Evolutionary conservation across 2,113 vertebrate genomes (phyloP), one percentile per base, ranked within the genome.

Genomic region (Peromyscus leucopus): DNA sequence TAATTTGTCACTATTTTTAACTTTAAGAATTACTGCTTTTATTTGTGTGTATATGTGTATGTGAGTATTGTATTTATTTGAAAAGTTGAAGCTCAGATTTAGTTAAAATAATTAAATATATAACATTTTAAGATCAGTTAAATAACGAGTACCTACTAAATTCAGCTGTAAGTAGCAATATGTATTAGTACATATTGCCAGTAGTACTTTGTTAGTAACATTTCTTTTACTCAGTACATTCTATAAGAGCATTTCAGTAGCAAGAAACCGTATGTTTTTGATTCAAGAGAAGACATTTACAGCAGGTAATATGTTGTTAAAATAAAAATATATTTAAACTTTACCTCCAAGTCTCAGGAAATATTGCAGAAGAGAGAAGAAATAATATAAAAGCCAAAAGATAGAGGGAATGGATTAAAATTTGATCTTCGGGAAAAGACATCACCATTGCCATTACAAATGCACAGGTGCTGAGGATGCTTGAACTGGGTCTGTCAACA

Each of bases 241-340:
- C 91, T 82, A 65, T 51, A 90, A 91, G 46, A 74, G 5, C 39
- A 92, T 39, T 87, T 33, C 2, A 85, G 51, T 4, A 84, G 22
- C 0, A 78, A 51, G 17, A 86, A 33, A 83, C 51, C 69, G n/a
- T 85, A 26, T 71, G 31, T 17, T 71, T 71, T 26, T 79, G 42
- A 26, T 57, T 83, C 17, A 94, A 83, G 61, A 90, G 3, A 89
- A 85, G 72, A n/a, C 55, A 7, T 84, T 80, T 90, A 75, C 28
- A 87, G 28, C 33, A 89, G 96, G 6, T 4, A 88, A 74, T 55
- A 82, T 65, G 8, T 36, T 89, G 15, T 93, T 80, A 89, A 91
- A 96, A 90, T 65, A 79, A 90, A 88, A 95, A 90, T 72, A 84
- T 63, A 91, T 31, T 61, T 79, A 89, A 96, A 26, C 17, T 67